Percentiles rank a stretch among this genome's conserved stretches.
These are phyloP conservation scores for Erynnis tages DNA, from an alignment of 2,888 invertebrate genomes.

Conservation along the genomic window DNA sequence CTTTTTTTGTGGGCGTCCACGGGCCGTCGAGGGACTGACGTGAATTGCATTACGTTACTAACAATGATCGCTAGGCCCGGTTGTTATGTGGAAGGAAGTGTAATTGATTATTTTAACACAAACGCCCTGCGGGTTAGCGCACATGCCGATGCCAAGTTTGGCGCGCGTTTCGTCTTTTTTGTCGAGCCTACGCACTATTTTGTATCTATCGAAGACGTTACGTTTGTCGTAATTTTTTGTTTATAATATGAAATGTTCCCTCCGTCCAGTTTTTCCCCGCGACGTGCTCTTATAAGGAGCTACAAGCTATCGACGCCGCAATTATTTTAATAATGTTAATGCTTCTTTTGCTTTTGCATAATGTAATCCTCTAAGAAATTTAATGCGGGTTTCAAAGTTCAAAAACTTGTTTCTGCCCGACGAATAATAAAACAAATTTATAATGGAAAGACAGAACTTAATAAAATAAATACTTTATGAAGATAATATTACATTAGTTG, in stretches of 20 bases:
- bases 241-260: conserved; percentile 18
- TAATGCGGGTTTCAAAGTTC: conserved; percentile 13
- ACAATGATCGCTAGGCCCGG: background rate
- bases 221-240: conserved; percentile 22
- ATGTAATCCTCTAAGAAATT: conserved; percentile 16
- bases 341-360: conserved; percentile 21
- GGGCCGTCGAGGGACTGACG: conserved; percentile 4
- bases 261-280: conserved; percentile 17
- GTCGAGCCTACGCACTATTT: conserved; percentile 4
- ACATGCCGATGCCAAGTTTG: conserved; percentile 16
- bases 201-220: conserved; percentile 12
- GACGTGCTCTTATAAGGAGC: conserved; percentile 18
- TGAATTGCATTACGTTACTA: conserved; percentile 3
- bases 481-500: background rate
- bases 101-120: conserved; percentile 24
- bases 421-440: conserved; percentile 13
- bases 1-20: conserved; percentile 2
- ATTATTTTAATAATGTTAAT: conserved; percentile 27
- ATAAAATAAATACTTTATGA: conserved; percentile 10
- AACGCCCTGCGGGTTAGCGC: background rate
- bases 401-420: conserved; percentile 16
- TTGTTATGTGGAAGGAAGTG: background rate
- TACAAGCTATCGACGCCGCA: conserved; percentile 17
- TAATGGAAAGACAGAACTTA: conserved; percentile 6
- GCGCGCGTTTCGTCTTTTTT: conserved; percentile 2